Base-by-base conservation (phyloP, 1,140 invertebrate species). In the Bombus waltoni region DNA sequence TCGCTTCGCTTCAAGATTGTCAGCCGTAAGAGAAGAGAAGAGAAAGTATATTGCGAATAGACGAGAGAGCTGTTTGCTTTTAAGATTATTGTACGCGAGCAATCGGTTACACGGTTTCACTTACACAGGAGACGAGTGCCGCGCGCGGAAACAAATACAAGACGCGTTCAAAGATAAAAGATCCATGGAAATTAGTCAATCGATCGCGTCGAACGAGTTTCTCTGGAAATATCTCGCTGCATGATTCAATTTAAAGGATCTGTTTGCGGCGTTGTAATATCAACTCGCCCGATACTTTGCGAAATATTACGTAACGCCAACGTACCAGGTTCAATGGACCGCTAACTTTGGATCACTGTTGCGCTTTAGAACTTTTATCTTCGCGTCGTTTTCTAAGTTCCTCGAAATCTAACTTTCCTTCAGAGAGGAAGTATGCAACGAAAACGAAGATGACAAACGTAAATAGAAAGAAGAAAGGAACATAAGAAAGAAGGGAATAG, bases 281-380 rank as follows among this genome's bases (percentile, higher is more conserved):
- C 32, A 4, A 81, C 11, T 42, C 57, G n/a, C 11, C 35, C 13
- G 2, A 18, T 42, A 72, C 53, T 40, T 38, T 28, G n/a, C 8
- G 38, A 28, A 72, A 72, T 47, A 22, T 59, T 80, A 15, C 44
- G 44, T 32, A 71, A 35, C 15, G 35, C 10, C 18, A n/a, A 3
- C 28, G 35, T 70, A 10, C 25, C 44, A 11, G 59, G 18, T 47
- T 62, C 25, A 42, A 8, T 28, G 18, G 66, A 72, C 57, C n/a
- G 22, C 35, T 42, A 81, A 72, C 47, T 81, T 44, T 18, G 38
- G 68, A 72, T 57, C 28, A 42, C 66, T 32, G 44, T 81, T 71
- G 22, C 47, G 9, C 38, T 25, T 22, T 53, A 1, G 18, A 59
- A 47, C 68, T 53, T 81, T 72, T 53, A 59, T 28, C 47, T 40